Evolutionary conservation across 2,113 vertebrate species (phyloP), one percentile per base, ranked within the genome.

Genomic region (Monarcha castaneiventris): DNA sequence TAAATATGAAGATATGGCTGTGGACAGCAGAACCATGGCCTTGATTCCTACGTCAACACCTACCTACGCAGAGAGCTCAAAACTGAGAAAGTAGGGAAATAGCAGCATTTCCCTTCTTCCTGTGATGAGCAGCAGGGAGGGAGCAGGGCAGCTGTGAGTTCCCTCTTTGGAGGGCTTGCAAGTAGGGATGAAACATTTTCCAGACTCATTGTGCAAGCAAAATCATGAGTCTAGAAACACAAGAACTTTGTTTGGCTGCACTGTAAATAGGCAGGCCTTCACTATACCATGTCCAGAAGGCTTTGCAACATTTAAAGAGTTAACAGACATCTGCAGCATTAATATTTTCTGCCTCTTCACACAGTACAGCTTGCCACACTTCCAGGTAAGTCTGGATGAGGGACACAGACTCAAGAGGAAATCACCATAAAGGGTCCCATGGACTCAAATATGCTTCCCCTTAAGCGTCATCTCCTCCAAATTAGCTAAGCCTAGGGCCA

Each of bases 11-110:
- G 23, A 30, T 80, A 30, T 14, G 16, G 12, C 46, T 37, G 11
- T 25, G 25, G 52, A n/a, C 8, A 46, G 59, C 30, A 83, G 48
- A 71, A 63, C 9, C 7, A 8, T 13, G 59, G 43, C 39, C 33
- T 69, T 30, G 25, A 67, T 74, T 67, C 13, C 27, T 63, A 3
- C 26, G 9, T 17, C 43, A 69, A 59, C 33, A 82, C 26, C 17
- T 55, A n/a, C 27, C 11, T 26, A 21, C 0, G 0, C 13, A 75
- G 49, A 3, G 5, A 84, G 20, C 21, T 67, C 67, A 74, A 51
- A 81, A 69, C 1, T 67, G 72, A 84, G 56, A 16, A 71, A 61
- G 19, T 21, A 29, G 19, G 13, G 52, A 84, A 66, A 67, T 8
- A 18, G 7, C 44, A 87, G 74, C 29, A 49, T 54, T 81, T 93